Evolutionary conservation across 64 coral and sea anemone species (phyloP).

Genomic region (Cladopsammia gracilis): DNA sequence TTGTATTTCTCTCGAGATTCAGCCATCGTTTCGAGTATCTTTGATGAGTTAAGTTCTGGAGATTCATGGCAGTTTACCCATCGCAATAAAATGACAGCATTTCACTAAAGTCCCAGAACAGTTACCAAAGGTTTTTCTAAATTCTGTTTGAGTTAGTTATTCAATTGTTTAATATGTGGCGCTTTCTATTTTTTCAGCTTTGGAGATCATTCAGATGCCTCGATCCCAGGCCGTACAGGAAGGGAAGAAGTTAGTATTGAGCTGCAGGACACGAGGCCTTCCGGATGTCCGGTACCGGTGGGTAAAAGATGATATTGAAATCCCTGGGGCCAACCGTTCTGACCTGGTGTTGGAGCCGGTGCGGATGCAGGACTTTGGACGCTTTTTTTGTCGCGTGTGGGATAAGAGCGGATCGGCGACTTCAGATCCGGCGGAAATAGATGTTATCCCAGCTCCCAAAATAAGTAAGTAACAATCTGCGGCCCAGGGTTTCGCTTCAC

Average conservation of each 20-base stretch:
- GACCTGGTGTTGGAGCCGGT: slow-evolving; percentile 17
- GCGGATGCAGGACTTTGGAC: slow-evolving; percentile 20
- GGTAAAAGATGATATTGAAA: slow-evolving; percentile 37
- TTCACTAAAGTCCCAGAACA: no score
- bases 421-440: not conserved
- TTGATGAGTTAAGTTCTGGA: no score
- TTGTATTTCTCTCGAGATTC: no score
- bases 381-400: slow-evolving; percentile 42
- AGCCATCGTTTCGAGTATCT: no score
- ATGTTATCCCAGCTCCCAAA: not conserved
- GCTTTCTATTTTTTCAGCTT: not conserved
- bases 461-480: no score
- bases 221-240: slow-evolving; percentile 21
- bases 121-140: no score
- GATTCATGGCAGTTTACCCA: no score
- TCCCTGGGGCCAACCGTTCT: slow-evolving; percentile 26
- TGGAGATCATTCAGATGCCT: slow-evolving; percentile 30
- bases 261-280: slow-evolving; percentile 7
- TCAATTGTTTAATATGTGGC: no score
- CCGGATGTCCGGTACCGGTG: slow-evolving; percentile 23
- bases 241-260: slow-evolving; percentile 25
- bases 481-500: no score
- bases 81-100: no score
- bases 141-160: no score
- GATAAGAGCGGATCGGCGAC: slow-evolving; percentile 25